Conservation (phyloP, 2,888 invertebrate genomes). For the Macrosiphum euphorbiae region DNA sequence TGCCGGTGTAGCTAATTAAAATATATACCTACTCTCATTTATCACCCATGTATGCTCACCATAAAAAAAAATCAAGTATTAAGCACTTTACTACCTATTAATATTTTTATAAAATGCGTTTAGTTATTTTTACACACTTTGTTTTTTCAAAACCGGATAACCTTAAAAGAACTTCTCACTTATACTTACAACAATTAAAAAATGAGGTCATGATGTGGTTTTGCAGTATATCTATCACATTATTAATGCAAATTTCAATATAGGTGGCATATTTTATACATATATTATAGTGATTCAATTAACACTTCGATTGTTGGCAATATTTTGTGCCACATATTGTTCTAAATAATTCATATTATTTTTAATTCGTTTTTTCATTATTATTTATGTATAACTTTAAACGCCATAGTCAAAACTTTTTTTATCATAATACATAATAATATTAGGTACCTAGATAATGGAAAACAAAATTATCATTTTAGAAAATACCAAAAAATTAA, state of each 20-base stretch:
- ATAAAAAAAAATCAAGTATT: neutral
- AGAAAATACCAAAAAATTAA: neutral
- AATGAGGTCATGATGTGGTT: neutral
- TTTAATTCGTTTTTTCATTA: neutral
- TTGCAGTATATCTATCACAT: neutral
- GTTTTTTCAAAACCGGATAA: neutral
- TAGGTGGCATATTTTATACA: neutral
- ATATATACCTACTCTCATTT: too few relatives aligned
- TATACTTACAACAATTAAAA: neutral
- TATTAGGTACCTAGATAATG: neutral
- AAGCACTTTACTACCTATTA: neutral
- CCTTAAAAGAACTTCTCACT: neutral
- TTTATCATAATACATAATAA: neutral
- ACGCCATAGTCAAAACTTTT: neutral
- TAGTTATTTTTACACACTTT: neutral
- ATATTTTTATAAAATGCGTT: neutral
- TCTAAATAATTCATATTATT: neutral
- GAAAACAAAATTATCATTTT: neutral
- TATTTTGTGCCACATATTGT: neutral
- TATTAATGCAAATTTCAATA: neutral
- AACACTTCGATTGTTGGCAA: neutral
- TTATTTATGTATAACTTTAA: neutral
- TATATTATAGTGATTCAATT: neutral
- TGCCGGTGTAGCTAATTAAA: neutral
- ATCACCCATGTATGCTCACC: too few relatives aligned